A percentile compares a stretch with the other conserved stretches of the same genome.
phyloP scores from a whole-genome alignment of 2,113 vertebrate genomes.

The Gavia stellata region DNA sequence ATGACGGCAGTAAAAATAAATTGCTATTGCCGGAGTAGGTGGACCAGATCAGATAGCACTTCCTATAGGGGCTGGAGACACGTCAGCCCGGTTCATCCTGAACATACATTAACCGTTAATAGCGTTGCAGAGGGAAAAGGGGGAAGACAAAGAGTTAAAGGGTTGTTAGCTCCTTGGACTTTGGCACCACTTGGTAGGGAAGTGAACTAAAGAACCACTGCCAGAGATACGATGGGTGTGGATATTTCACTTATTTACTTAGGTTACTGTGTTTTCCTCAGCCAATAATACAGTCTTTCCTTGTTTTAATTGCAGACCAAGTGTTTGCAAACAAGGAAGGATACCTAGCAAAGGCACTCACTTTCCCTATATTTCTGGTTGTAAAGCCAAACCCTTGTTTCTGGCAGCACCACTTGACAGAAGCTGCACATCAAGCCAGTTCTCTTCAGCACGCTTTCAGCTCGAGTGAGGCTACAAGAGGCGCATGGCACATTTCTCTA shows the following conservation, averaged over 20 bases:
- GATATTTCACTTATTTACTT: constrained; percentile 44
- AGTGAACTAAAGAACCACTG: not conserved
- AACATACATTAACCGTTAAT: not conserved
- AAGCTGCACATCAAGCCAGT: not conserved
- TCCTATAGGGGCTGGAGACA: not conserved
- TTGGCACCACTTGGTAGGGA: not conserved
- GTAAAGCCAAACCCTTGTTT: not conserved
- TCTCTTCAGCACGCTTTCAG: not conserved
- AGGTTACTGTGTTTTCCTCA: constrained; percentile 4
- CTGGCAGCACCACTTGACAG: not conserved
- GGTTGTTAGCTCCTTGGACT: constrained; percentile 16
- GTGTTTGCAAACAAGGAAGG: constrained; percentile 1
- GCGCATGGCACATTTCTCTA: not conserved
- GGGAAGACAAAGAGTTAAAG: constrained; percentile 8
- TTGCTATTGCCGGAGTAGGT: not conserved
- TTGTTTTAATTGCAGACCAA: not conserved
- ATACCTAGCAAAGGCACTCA: not conserved
- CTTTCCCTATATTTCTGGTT: not conserved
- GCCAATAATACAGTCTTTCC: not conserved
- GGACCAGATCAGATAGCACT: not conserved
- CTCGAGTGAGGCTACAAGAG: not conserved
- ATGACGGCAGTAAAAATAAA: constrained; percentile 19
- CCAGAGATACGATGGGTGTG: constrained; percentile 33
- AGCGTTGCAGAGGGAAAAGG: not conserved
- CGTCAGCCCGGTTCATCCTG: not conserved